phyloP scores from a whole-genome alignment of 2,113 vertebrate genomes.

The Hypanus sabinus region DNA sequence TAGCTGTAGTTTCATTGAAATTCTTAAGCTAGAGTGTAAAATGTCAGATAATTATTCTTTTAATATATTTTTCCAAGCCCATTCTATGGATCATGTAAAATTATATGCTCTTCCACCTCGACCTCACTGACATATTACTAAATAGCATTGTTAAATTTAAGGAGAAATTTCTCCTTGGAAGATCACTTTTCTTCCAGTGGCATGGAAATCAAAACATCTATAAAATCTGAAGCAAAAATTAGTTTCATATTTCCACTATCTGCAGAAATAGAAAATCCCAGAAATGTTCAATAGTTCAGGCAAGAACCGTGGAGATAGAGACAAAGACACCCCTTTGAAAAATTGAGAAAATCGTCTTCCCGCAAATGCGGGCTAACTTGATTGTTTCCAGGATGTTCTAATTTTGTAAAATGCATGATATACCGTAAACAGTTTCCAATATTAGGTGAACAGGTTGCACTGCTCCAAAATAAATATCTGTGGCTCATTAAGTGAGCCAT shows the following conservation, averaged over 20 bases:
- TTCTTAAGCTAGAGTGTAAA: conserved; percentile 16
- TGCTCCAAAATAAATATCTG: neutral
- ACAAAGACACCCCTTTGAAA: too few relatives aligned
- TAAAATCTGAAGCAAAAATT: neutral
- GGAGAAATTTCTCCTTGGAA: neutral
- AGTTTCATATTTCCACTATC: too few relatives aligned
- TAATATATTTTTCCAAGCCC: conserved; percentile 6
- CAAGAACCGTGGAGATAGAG: too few relatives aligned
- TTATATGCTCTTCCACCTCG: conserved; percentile 6
- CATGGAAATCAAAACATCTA: neutral
- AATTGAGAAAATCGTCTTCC: too few relatives aligned
- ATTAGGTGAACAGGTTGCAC: neutral
- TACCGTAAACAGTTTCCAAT: neutral
- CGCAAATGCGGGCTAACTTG: too few relatives aligned
- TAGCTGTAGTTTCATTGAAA: neutral
- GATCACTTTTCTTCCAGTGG: neutral
- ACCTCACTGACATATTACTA: neutral
- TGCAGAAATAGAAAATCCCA: too few relatives aligned
- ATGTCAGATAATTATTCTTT: neutral
- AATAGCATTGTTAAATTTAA: neutral
- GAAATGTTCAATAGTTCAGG: too few relatives aligned
- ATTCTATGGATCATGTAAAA: conserved; percentile 6
- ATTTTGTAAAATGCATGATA: neutral
- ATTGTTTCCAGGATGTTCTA: too few relatives aligned
- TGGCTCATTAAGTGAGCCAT: neutral